These are phyloP conservation scores for Aphelenchoides besseyi DNA, from an alignment of 1,140 invertebrate genomes.

Conservation along the genomic window DNA sequence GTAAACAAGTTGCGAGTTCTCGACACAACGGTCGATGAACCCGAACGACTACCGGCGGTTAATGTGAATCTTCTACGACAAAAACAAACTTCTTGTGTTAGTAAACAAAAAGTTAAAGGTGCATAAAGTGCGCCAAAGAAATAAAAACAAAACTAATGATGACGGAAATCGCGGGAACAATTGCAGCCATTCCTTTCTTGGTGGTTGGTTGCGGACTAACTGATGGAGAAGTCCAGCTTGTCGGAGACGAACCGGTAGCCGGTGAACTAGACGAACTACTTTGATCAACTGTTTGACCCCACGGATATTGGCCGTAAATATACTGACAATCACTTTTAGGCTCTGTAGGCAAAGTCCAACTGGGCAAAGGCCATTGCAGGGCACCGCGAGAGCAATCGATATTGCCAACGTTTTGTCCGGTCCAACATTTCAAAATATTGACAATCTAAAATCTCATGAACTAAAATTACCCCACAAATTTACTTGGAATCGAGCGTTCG, in stretches of 20 bases:
- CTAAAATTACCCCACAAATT: too few species aligned
- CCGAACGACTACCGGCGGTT: too few species aligned
- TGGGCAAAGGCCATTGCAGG: background rate
- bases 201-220: background rate
- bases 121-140: background rate
- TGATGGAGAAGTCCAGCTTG: background rate
- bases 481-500: background rate
- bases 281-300: background rate
- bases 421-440: background rate
- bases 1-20: too few species aligned
- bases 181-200: background rate
- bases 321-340: background rate
- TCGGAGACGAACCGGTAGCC: background rate
- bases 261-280: background rate
- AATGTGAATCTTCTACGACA: too few species aligned
- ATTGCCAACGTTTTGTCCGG: background rate
- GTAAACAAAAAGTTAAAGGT: background rate
- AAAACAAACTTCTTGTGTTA: too few species aligned
- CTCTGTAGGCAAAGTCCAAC: background rate
- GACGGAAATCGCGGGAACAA: background rate
- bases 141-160: background rate
- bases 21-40: too few species aligned
- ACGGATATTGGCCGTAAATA: background rate
- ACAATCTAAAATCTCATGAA: background rate
- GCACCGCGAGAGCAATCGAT: background rate